phyloP scores from a whole-genome alignment of 2,888 invertebrate genomes.

The Polymixis flavicincta region DNA sequence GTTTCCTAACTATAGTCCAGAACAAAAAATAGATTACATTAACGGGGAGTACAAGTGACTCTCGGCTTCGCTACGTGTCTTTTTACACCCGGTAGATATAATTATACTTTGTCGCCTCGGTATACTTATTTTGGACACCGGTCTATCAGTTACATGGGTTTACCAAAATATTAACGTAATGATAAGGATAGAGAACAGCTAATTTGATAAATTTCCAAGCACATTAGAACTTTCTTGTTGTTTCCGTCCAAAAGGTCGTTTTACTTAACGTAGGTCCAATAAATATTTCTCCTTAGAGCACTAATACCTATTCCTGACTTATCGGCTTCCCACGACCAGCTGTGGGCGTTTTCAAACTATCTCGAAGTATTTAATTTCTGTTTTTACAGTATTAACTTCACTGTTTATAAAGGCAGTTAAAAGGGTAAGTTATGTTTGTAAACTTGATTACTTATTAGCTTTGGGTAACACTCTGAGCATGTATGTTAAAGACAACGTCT shows the following conservation, averaged over 20 bases:
- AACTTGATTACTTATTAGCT: conserved; percentile 2
- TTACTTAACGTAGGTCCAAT: background rate
- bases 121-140: background rate
- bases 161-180: background rate
- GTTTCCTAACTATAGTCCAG: too few species aligned
- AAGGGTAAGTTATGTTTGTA: conserved; percentile 13
- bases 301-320: background rate
- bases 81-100: too few species aligned
- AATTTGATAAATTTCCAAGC: background rate
- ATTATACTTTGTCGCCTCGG: background rate
- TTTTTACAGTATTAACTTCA: conserved; percentile 13
- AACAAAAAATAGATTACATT: too few species aligned
- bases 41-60: too few species aligned
- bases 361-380: background rate
- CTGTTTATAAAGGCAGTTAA: background rate
- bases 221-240: background rate
- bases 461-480: background rate
- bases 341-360: conserved; percentile 23
- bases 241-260: conserved; percentile 6
- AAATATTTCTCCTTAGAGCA: conserved; percentile 3
- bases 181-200: background rate
- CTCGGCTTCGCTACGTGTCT: too few species aligned
- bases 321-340: background rate
- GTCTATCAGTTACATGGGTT: background rate
- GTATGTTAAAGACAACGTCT: too few species aligned